Base-by-base conservation (phyloP, 1,140 invertebrate species). In the Battus philenor region DNA sequence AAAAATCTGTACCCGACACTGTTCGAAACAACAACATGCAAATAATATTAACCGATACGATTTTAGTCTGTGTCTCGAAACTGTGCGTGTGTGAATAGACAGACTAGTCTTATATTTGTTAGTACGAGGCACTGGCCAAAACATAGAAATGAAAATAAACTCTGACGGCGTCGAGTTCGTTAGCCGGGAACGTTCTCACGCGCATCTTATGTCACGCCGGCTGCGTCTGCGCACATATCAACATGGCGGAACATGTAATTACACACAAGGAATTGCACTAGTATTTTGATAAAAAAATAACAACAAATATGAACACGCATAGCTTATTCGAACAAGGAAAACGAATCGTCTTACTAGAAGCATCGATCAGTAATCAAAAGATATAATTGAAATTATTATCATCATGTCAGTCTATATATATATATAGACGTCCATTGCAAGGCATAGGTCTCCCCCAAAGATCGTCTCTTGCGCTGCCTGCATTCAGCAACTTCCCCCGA, bases 91-190 rank as follows among this genome's bases (percentile, higher is more conserved):
- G 16, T 45, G 16, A 24, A 33, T 41, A 49, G 43, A 36, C 31
- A 46, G 30, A 36, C 10, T 33, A 18, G 27, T 44, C 41, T 36
- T 6, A 43, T 51, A 46, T 49, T 24, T 16, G 39, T 34, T 49
- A 24, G 48, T 39, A 44, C 34, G 36, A 41, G 38, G 50, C 54
- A 54, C 45, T 60, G 49, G 66, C 68, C 67, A 74, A 74, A 77
- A 74, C 67, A 77, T 50, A 59, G 54, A 50, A 67, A 72, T 68
- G 55, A 77, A 74, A 74, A 77, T 77, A 77, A 74, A 74, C 66
- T 45, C 33, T 36, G 34, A 43, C 36, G 17, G 44, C 47, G 38
- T 34, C 34, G 64, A 59, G 71, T 70, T 78, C 74, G 68, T 67
- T 74, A 74, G 48, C 74, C 74, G 60, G 49, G 50, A 59, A 29